Conservation (phyloP, 2,888 invertebrate genomes). For the Callyntrura sp. region DNA sequence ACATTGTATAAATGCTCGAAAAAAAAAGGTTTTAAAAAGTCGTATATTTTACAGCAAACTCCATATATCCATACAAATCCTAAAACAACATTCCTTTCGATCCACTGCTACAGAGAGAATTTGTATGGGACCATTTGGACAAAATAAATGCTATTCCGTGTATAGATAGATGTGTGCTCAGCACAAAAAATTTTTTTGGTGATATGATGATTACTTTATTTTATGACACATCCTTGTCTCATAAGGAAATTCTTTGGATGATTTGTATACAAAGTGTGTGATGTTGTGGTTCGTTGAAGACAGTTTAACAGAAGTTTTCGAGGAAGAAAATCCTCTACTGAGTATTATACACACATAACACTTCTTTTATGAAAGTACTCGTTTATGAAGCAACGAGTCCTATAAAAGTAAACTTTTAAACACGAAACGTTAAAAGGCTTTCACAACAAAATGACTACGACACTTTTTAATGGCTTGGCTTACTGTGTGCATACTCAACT, state of each 20-base stretch:
- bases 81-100: neutral
- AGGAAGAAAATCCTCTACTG: constrained; percentile 1
- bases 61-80: too few species aligned
- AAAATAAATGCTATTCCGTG: neutral
- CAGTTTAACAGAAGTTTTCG: constrained; percentile 63
- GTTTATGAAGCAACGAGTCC: neutral
- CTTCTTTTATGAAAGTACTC: neutral
- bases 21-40: neutral
- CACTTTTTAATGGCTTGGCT: constrained; percentile 36
- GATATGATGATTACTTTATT: constrained; percentile 68
- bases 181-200: constrained; percentile 45
- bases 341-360: too few species aligned
- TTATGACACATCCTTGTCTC: constrained; percentile 69
- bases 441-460: constrained; percentile 5
- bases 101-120: neutral
- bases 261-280: constrained; percentile 57
- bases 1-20: neutral
- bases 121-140: neutral
- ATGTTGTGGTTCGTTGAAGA: constrained; percentile 55
- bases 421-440: constrained; percentile 4
- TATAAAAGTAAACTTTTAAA: neutral
- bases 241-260: constrained; percentile 71
- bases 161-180: neutral
- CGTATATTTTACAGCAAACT: neutral
- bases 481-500: neutral